Evolutionary conservation across 2,888 invertebrate genomes (phyloP), one percentile per base, ranked within the genome.

Genomic region (Eledone cirrhosa): DNA sequence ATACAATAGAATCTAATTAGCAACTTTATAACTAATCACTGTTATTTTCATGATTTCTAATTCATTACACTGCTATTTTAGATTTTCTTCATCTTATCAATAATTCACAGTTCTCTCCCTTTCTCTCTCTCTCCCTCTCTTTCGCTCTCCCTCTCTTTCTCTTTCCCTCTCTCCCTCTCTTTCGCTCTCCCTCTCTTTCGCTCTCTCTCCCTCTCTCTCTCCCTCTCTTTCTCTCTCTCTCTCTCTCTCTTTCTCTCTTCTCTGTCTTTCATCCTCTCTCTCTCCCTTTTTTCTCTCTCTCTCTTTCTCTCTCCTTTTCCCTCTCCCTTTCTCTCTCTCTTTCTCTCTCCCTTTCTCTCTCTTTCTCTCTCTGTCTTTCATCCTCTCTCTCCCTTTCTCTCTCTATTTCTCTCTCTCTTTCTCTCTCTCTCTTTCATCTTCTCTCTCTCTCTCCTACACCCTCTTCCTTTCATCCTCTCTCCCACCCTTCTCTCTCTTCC

Each of bases 201-300:
- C 24, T 77, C 29, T 27, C 22, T 65, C n/a, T 53, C 27, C 22
- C 19, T 27, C 14, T 22, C 2, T 53, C 19, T 53, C 53, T 2
- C 24, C n/a, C 77, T 74, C 67, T 47, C 48, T 75, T 63, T 41
- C 48, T 67, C 48, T 63, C 77, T 41, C 53, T 63, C 78, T 79
- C 77, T 76, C 75, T 78, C 63, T 41, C 41, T 69, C 31, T 65
- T 63, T 76, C 76, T 48, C 48, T 48, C 79, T 67, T 47, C 59
- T 72, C 19, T 16, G 31, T 48, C 74, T 33, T 47, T 63, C 33
- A 24, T 47, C 63, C 59, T 31, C 27, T 27, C 33, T 41, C 47
- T 72, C 41, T 29, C 59, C 41, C 33, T 27, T 27, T 16, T 69
- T 48, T 41, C 67, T 48, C 59, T 48, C 69, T 33, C 48, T 41